phyloP scores from a whole-genome alignment of 2,888 invertebrate species.

The Acheta domesticus region DNA sequence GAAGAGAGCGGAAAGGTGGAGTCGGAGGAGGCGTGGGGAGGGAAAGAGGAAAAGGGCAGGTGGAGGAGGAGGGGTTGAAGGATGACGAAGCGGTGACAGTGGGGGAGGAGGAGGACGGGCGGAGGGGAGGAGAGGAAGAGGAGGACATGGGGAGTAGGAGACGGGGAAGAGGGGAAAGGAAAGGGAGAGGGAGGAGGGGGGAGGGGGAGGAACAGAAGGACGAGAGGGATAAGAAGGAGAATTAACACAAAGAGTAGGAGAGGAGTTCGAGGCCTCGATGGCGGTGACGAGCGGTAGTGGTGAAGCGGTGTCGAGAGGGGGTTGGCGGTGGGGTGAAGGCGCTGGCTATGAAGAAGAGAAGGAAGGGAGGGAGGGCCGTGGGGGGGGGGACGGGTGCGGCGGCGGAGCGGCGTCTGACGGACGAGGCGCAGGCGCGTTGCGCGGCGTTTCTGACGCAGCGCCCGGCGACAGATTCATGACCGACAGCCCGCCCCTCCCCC shows the following conservation, averaged over 20 bases:
- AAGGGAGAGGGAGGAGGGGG: too few relatives aligned
- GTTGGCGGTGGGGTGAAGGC: not conserved
- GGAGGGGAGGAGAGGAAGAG: too few relatives aligned
- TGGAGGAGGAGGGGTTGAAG: not conserved
- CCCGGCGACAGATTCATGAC: conserved; percentile 4
- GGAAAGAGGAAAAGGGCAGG: not conserved
- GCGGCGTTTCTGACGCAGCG: not conserved
- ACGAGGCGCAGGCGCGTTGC: not conserved
- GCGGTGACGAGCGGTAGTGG: not conserved
- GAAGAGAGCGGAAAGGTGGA: too few relatives aligned
- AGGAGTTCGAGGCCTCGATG: not conserved
- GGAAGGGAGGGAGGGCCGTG: not conserved
- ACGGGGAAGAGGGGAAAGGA: too few relatives aligned
- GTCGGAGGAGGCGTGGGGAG: not conserved
- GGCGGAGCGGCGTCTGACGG: not conserved
- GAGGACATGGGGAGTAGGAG: too few relatives aligned
- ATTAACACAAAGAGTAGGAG: too few relatives aligned
- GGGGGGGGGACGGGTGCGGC: not conserved
- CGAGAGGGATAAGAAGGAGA: not conserved
- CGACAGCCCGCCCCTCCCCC: not conserved
- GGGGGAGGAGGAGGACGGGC: not conserved
- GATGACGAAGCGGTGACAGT: not conserved
- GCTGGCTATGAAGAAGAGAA: not conserved
- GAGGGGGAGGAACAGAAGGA: too few relatives aligned
- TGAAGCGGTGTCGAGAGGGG: not conserved